Evolutionary conservation across 2,797 vertebrate genomes (phyloP).

Genomic region (Natrix natrix): DNA sequence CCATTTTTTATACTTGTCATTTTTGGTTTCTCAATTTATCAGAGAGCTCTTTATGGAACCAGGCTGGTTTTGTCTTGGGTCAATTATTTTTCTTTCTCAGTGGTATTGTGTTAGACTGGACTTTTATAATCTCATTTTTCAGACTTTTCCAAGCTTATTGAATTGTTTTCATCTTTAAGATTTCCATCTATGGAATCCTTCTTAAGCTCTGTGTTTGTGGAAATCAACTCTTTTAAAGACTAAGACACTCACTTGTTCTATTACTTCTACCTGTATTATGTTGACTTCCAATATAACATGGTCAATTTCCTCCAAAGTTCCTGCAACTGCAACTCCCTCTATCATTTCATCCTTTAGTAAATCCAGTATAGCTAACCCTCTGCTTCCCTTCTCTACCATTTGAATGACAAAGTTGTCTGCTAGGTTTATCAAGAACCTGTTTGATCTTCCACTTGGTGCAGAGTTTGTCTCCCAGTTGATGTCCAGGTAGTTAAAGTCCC

Average conservation of each 20-base stretch:
- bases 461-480: not conserved
- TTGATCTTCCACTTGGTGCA: not conserved
- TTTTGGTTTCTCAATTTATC: not conserved
- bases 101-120: not conserved
- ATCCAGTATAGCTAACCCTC: not conserved
- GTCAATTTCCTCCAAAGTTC: not conserved
- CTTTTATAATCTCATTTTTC: not conserved
- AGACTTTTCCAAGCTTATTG: not conserved
- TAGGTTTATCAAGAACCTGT: not conserved
- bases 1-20: not conserved
- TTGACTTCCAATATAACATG: not conserved
- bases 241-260: not conserved
- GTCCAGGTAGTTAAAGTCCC: not conserved
- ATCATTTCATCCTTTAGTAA: not conserved
- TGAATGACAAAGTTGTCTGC: not conserved
- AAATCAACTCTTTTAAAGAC: not conserved
- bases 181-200: not conserved
- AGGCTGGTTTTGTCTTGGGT: not conserved
- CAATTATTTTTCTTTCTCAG: not conserved
- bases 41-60: not conserved
- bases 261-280: not conserved
- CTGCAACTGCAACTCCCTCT: not conserved
- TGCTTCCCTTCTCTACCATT: not conserved
- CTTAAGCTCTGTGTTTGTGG: not conserved
- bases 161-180: not conserved